Evolutionary conservation across 2,888 invertebrate genomes (phyloP).

Genomic region (Ormyrus rosae): DNA sequence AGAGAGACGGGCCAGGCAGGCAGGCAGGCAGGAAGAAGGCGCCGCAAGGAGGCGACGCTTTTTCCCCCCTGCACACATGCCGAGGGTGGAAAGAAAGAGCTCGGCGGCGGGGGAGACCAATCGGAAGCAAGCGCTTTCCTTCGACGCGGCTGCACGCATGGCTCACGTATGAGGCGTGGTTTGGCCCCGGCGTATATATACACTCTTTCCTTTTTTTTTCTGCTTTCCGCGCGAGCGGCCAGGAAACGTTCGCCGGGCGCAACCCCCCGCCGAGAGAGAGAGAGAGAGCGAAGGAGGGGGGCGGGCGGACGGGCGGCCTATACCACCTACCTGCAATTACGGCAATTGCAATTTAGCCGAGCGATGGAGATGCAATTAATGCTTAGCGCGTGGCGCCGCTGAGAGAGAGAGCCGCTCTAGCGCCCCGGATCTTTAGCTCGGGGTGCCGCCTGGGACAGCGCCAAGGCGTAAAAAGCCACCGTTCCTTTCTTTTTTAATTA

Average conservation of each 20-base stretch:
- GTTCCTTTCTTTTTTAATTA: background rate
- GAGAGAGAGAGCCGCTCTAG: background rate
- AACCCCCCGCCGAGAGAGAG: slow-evolving; percentile 27
- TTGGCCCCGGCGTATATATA: slow-evolving; percentile 61
- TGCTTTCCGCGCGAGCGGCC: background rate
- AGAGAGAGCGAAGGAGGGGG: background rate
- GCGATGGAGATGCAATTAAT: slow-evolving; percentile 43
- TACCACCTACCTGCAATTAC: slow-evolving; percentile 31
- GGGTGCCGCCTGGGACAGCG: background rate
- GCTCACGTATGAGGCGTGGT: slow-evolving; percentile 69
- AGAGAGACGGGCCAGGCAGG: background rate
- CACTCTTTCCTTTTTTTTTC: slow-evolving; percentile 45
- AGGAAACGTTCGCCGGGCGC: slow-evolving; percentile 12
- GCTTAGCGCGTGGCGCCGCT: slow-evolving; percentile 14
- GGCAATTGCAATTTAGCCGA: slow-evolving; percentile 36
- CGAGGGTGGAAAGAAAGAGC: slow-evolving; percentile 61
- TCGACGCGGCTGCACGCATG: slow-evolving; percentile 67
- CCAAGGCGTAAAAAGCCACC: too few relatives aligned
- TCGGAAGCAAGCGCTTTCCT: slow-evolving; percentile 73
- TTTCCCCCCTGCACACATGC: slow-evolving; percentile 11
- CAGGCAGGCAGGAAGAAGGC: slow-evolving; percentile 58
- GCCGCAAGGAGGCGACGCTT: slow-evolving; percentile 59
- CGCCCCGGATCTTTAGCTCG: slow-evolving; percentile 1
- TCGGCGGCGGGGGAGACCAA: slow-evolving; percentile 69
- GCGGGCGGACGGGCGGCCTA: background rate